Evolutionary conservation across 2,888 invertebrate species (phyloP).

Genomic region (Harmothoe impar): DNA sequence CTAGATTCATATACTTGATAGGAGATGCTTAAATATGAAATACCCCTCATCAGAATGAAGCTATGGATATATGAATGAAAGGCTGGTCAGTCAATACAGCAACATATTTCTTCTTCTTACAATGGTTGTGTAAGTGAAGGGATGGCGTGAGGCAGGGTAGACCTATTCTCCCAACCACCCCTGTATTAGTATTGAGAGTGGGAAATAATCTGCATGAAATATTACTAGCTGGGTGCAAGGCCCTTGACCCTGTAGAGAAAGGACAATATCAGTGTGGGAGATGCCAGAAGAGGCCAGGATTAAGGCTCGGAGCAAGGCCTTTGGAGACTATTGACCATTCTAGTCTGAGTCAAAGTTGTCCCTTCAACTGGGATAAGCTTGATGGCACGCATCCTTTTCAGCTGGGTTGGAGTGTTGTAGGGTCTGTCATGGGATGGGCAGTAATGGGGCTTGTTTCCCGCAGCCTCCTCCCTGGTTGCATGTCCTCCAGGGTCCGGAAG

Average conservation of each 20-base stretch:
- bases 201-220: constrained; percentile 6
- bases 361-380: neutral
- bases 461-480: neutral
- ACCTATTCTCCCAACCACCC: neutral
- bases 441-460: constrained; percentile 2
- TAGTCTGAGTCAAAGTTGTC: neutral
- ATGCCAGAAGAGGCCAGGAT: neutral
- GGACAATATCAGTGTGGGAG: neutral
- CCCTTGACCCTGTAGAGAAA: neutral
- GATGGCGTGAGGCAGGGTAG: neutral
- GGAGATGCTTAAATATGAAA: no score
- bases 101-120: neutral
- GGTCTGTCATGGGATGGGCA: neutral
- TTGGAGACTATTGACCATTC: neutral
- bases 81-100: neutral
- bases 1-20: no score
- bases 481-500: neutral
- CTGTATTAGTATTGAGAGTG: neutral
- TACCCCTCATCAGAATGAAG: no score
- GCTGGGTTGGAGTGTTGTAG: neutral
- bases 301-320: neutral
- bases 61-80: no score
- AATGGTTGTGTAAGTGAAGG: neutral
- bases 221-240: neutral
- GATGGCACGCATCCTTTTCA: neutral